phyloP scores from a whole-genome alignment of 2,797 vertebrate genomes.

The Pseudotriccus pelzelni region DNA sequence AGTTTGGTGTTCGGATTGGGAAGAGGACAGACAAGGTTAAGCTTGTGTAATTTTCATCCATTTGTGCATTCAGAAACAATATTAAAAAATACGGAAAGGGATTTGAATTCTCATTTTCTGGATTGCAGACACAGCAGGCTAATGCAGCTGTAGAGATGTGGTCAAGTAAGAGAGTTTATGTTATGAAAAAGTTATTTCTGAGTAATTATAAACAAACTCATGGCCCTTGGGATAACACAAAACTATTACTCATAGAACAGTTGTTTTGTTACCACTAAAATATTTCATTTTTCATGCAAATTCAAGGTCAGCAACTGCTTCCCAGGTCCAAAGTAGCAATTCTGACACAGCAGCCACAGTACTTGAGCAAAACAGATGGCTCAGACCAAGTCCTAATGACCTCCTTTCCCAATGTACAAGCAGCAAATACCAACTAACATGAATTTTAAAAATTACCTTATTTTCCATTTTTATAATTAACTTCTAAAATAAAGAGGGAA shows the following conservation, averaged over 20 bases:
- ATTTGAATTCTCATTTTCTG: constrained; percentile 18
- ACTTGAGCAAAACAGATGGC: background rate
- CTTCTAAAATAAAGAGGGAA: background rate
- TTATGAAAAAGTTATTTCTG: constrained; percentile 42
- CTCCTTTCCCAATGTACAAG: background rate
- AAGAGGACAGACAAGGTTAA: background rate
- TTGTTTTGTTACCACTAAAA: constrained; percentile 27
- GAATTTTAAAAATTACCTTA: background rate
- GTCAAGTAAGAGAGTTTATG: constrained; percentile 17
- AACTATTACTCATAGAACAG: constrained; percentile 22
- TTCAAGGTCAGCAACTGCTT: constrained; percentile 3
- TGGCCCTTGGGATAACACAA: constrained; percentile 10
- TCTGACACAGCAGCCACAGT: background rate
- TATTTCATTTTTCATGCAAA: constrained; percentile 33
- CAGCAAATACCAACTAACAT: background rate
- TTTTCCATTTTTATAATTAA: background rate
- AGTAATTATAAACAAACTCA: constrained; percentile 37
- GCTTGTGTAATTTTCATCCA: background rate
- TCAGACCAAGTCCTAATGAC: background rate
- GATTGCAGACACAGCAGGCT: background rate
- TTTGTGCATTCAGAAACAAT: background rate
- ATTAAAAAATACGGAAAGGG: background rate
- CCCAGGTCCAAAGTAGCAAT: background rate
- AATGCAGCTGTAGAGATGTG: background rate
- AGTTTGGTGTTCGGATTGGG: background rate